Evolutionary conservation across 2,888 invertebrate species (phyloP).

Genomic region (Drosophila longiperda): DNA sequence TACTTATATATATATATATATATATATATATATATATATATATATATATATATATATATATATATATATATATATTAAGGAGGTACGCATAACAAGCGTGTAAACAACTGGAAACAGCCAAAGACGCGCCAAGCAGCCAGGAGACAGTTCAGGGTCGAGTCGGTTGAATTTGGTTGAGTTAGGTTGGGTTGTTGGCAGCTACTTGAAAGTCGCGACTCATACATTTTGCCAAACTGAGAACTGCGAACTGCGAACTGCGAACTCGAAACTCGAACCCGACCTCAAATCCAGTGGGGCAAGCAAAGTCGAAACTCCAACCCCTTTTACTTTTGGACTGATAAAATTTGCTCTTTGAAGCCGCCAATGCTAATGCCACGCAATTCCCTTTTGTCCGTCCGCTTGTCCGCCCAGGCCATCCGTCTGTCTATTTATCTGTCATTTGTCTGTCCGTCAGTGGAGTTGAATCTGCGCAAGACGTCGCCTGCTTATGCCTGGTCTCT

Average conservation of each 20-base stretch:
- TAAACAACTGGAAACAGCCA: slow-evolving; percentile 68
- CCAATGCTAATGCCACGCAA: slow-evolving; percentile 55
- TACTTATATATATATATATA: slow-evolving; percentile 26
- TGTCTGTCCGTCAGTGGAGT: slow-evolving; percentile 12
- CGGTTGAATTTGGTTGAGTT: neutral
- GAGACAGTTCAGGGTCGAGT: neutral
- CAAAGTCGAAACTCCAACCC: slow-evolving; percentile 34
- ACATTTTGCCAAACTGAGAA: slow-evolving; percentile 29
- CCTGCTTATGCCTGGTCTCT: slow-evolving; percentile 21
- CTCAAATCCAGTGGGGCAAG: slow-evolving; percentile 17
- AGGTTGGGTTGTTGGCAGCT: slow-evolving; percentile 41
- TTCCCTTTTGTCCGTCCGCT: slow-evolving; percentile 32
- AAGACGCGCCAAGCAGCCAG: slow-evolving; percentile 52
- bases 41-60: slow-evolving; percentile 18
- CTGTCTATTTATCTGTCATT: slow-evolving; percentile 3
- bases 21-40: slow-evolving; percentile 26
- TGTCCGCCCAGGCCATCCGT: neutral
- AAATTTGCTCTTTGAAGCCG: slow-evolving; percentile 75
- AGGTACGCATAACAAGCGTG: slow-evolving; percentile 74
- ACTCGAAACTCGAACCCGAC: slow-evolving; percentile 31
- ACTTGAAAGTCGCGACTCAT: slow-evolving; percentile 74
- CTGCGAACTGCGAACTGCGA: neutral
- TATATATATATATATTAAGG: slow-evolving; percentile 32
- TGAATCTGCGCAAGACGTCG: slow-evolving; percentile 71
- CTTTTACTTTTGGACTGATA: slow-evolving; percentile 37